These are phyloP conservation scores for Bucco capensis DNA, from an alignment of 2,113 vertebrate species.

Conservation along the genomic window DNA sequence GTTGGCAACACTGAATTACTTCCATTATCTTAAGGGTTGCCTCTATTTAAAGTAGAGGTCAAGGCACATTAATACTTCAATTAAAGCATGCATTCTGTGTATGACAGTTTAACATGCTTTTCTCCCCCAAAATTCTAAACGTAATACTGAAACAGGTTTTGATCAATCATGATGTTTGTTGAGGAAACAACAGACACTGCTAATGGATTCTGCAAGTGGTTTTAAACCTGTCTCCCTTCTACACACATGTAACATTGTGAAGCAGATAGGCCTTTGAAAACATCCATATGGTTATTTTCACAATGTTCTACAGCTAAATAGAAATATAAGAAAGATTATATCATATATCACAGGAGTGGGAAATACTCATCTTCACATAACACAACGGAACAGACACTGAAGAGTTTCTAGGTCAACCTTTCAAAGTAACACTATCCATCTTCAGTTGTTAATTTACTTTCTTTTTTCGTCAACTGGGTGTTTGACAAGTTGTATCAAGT, in stretches of 20 bases:
- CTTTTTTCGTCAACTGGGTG: neutral
- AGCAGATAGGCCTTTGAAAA: neutral
- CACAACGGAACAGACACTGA: neutral
- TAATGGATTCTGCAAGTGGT: neutral
- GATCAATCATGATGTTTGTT: neutral
- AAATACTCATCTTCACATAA: neutral
- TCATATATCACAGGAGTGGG: neutral
- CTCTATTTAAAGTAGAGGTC: neutral
- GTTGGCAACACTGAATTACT: neutral
- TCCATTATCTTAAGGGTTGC: neutral
- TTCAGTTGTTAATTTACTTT: neutral
- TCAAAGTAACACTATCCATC: neutral
- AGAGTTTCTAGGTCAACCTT: neutral
- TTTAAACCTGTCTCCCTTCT: neutral
- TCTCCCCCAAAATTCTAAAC: neutral
- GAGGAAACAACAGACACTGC: neutral
- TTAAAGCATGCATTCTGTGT: neutral
- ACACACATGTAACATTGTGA: accelerated
- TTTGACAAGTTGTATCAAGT: neutral
- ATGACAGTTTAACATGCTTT: neutral
- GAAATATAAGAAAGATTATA: neutral
- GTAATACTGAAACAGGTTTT: neutral
- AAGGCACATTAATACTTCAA: neutral
- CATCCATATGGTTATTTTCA: neutral
- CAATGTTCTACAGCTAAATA: neutral